These are phyloP conservation scores for Aythya fuligula DNA, from an alignment of 2,797 vertebrate genomes.

Conservation along the genomic window DNA sequence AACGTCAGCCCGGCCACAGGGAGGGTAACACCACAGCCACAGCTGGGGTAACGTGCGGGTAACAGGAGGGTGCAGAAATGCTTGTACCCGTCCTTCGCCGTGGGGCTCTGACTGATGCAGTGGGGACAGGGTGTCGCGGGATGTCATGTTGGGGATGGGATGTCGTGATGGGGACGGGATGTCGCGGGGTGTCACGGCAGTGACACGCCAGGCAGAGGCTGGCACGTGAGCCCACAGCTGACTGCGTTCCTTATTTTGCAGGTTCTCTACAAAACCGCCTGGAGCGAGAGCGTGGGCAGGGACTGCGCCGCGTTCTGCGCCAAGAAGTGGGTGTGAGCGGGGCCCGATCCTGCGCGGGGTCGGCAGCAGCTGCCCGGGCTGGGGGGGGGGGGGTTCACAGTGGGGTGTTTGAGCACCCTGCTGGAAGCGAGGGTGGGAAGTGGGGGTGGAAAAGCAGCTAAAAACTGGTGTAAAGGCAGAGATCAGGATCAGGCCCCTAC, in stretches of 20 bases:
- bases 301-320: conserved; percentile 93
- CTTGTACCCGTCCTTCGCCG: background rate
- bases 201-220: background rate
- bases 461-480: background rate
- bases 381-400: background rate
- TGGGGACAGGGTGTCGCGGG: background rate
- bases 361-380: rapidly evolving
- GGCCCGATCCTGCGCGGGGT: background rate
- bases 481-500: background rate
- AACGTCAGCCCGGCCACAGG: background rate
- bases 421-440: background rate
- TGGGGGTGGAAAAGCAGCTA: background rate
- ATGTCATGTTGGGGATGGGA: background rate
- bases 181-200: no score
- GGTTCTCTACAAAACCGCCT: conserved; percentile 96
- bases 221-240: background rate
- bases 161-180: background rate
- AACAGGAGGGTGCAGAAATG: background rate
- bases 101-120: background rate
- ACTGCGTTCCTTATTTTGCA: conserved; percentile 47
- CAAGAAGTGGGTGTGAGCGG: conserved; percentile 87
- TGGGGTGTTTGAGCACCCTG: background rate
- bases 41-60: rapidly evolving
- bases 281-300: conserved; percentile 94
- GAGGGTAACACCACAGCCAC: background rate